Conservation (phyloP, 2,888 invertebrate species). For the Diarsia dahlii region DNA sequence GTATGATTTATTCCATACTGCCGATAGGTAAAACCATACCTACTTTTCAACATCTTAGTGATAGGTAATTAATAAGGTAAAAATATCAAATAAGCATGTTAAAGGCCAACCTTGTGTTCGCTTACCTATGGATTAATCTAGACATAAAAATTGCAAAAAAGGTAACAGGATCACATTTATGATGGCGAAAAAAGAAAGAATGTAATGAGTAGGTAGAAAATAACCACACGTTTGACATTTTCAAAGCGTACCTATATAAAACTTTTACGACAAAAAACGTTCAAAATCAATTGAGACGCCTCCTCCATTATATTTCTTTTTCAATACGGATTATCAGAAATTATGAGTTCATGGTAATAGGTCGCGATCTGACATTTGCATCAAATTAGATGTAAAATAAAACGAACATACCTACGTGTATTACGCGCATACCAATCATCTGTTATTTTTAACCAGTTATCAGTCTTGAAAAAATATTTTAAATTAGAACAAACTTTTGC, state of each 20-base stretch:
- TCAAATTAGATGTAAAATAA: slow-evolving; percentile 34
- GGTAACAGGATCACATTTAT: background rate
- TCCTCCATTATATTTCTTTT: slow-evolving; percentile 10
- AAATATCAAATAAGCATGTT: background rate
- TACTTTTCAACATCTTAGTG: background rate
- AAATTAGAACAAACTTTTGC: too few species aligned
- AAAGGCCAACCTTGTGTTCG: background rate
- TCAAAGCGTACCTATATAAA: background rate
- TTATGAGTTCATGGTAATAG: slow-evolving; percentile 31
- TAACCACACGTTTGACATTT: slow-evolving; percentile 23
- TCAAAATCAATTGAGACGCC: slow-evolving; percentile 16
- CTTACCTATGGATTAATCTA: background rate
- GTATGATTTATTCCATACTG: background rate
- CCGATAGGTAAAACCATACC: background rate
- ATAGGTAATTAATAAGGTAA: background rate
- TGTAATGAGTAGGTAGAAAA: slow-evolving; percentile 1
- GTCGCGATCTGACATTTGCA: slow-evolving; percentile 45
- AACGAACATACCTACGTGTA: background rate
- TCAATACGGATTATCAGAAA: slow-evolving; percentile 7
- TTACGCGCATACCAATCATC: background rate
- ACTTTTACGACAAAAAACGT: slow-evolving; percentile 13
- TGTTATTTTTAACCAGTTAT: slow-evolving; percentile 22
- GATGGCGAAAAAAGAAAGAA: background rate
- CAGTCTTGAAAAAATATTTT: background rate
- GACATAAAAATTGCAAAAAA: background rate